Conservation (phyloP, 2,113 vertebrate genomes). For the Serilophus lunatus region DNA sequence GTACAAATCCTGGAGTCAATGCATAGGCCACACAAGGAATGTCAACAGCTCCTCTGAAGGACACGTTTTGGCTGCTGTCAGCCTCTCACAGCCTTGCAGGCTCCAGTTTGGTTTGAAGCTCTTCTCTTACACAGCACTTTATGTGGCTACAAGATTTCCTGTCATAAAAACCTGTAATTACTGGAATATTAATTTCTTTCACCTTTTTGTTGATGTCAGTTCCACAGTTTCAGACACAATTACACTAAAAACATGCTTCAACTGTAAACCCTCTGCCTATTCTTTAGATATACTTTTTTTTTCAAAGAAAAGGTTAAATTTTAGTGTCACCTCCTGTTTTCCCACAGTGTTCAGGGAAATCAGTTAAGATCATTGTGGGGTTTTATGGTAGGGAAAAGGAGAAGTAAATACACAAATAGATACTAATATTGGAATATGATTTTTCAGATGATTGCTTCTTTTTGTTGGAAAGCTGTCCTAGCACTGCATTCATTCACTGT, state of each 20-base stretch:
- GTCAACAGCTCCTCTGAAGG: background rate
- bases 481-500: conserved; percentile 53
- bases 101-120: background rate
- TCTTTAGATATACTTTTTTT: background rate
- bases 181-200: background rate
- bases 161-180: background rate
- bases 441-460: conserved; percentile 69
- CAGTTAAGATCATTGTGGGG: background rate
- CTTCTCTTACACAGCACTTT: background rate
- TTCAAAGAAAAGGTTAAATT: too few relatives aligned
- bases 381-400: background rate
- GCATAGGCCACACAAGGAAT: too few relatives aligned
- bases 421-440: background rate
- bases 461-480: conserved; percentile 61
- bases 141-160: background rate
- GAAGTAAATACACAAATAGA: background rate
- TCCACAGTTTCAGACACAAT: background rate
- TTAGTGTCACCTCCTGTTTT: background rate
- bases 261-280: background rate
- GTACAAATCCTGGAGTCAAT: background rate
- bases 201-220: background rate
- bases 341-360: background rate
- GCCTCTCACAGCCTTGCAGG: background rate
- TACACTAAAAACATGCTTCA: background rate
- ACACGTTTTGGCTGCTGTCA: background rate